phyloP scores from a whole-genome alignment of 2,888 invertebrate genomes.

The Melieria crassipennis region DNA sequence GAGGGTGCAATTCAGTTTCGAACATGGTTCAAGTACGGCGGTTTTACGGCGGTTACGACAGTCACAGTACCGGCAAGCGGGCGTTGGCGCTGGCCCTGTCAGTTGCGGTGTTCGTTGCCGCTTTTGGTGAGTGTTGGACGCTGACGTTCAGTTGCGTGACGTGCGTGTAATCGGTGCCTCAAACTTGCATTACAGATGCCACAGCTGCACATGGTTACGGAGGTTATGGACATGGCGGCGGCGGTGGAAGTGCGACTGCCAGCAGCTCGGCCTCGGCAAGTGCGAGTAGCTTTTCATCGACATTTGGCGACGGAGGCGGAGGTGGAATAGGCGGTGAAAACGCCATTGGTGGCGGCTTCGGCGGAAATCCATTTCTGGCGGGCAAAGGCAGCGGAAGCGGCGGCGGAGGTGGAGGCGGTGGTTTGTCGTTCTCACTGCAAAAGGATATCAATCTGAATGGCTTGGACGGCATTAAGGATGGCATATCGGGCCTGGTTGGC shows the following conservation, averaged over 20 bases:
- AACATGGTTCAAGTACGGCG: slow-evolving; percentile 19
- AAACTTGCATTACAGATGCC: slow-evolving; percentile 24
- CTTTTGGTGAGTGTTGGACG: slow-evolving; percentile 25
- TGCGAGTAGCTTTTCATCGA: slow-evolving; percentile 46
- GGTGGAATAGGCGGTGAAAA: slow-evolving; percentile 40
- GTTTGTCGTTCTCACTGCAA: slow-evolving; percentile 26
- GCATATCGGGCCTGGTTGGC: slow-evolving; percentile 30
- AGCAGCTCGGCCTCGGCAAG: slow-evolving; percentile 46
- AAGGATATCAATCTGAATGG: slow-evolving; percentile 24
- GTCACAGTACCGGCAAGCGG: slow-evolving; percentile 14
- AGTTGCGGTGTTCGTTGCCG: slow-evolving; percentile 11
- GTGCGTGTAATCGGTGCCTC: not conserved
- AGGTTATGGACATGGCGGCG: slow-evolving; percentile 37
- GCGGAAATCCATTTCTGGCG: slow-evolving; percentile 43
- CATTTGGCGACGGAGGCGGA: slow-evolving; percentile 38
- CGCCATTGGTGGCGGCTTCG: slow-evolving; percentile 34
- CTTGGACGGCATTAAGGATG: slow-evolving; percentile 11
- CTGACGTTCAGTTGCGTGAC: not conserved
- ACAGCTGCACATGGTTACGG: slow-evolving; percentile 32
- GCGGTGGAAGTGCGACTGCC: slow-evolving; percentile 39
- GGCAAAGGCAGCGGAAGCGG: slow-evolving; percentile 25
- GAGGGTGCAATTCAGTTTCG: slow-evolving; percentile 24
- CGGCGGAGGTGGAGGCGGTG: slow-evolving; percentile 29
- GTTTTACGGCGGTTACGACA: not conserved
- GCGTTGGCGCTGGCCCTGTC: slow-evolving; percentile 20